These are phyloP conservation scores for Amazona vittata DNA, from an alignment of 2,113 vertebrate genomes.

Conservation along the genomic window DNA sequence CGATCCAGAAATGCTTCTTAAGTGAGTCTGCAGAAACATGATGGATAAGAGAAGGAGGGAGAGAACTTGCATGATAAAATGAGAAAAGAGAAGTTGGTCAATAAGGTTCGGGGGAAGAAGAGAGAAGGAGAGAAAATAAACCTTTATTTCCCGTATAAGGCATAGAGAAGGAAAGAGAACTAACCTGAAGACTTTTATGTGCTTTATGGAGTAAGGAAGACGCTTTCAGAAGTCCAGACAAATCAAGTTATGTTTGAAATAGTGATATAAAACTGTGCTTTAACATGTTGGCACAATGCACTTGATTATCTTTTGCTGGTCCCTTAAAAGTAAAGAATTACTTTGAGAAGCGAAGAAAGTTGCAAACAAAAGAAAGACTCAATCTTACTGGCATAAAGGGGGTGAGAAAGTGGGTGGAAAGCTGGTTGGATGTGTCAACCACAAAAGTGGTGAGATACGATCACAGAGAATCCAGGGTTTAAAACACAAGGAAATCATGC, in stretches of 20 bases:
- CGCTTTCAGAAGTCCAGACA: background rate
- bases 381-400: background rate
- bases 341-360: background rate
- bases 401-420: constrained; percentile 19
- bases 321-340: background rate
- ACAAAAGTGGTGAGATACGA: background rate
- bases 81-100: background rate
- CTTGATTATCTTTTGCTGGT: background rate
- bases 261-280: background rate
- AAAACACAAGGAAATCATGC: background rate
- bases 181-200: background rate
- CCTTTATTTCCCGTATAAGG: background rate
- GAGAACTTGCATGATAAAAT: background rate
- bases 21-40: background rate
- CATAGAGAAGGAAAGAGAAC: constrained; percentile 6
- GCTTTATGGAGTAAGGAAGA: background rate
- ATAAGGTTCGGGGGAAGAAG: background rate
- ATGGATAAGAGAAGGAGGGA: background rate
- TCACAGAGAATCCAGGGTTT: background rate
- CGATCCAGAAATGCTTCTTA: background rate
- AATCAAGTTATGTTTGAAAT: background rate
- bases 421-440: constrained; percentile 32
- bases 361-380: background rate
- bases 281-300: background rate
- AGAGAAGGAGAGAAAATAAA: background rate